Conservation (phyloP, 64 coral and sea anemone species). For the Pocillopora damicornis region DNA sequence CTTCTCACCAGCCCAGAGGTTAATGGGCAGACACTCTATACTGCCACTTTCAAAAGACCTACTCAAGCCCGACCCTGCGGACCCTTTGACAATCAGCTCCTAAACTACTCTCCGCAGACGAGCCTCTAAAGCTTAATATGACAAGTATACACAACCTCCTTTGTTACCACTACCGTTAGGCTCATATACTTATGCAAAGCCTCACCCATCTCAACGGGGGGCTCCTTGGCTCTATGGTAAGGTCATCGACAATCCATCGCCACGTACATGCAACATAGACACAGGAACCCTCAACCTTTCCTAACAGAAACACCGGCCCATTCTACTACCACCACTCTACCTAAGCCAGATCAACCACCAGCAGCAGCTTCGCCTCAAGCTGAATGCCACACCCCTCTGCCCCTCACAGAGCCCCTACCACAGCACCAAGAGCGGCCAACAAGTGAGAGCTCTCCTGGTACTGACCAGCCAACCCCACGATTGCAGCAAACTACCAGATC, state of each 20-base stretch:
- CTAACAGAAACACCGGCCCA: neutral
- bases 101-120: too few relatives aligned
- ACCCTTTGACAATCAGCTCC: too few relatives aligned
- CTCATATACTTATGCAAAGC: neutral
- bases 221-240: neutral
- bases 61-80: too few relatives aligned
- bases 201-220: neutral
- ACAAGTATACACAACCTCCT: neutral
- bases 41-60: too few relatives aligned
- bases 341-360: neutral
- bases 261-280: too few relatives aligned
- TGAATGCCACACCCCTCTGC: neutral
- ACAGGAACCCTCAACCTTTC: neutral
- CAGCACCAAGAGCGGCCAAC: neutral
- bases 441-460: too few relatives aligned
- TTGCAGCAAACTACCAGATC: neutral
- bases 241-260: neutral
- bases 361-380: too few relatives aligned
- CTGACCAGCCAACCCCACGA: neutral
- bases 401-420: neutral
- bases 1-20: neutral
- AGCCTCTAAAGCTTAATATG: neutral
- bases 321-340: neutral
- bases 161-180: neutral
- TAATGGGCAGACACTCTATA: too few relatives aligned